phyloP scores from a whole-genome alignment of 1,140 invertebrate genomes.

The Temnothorax nylanderi region DNA sequence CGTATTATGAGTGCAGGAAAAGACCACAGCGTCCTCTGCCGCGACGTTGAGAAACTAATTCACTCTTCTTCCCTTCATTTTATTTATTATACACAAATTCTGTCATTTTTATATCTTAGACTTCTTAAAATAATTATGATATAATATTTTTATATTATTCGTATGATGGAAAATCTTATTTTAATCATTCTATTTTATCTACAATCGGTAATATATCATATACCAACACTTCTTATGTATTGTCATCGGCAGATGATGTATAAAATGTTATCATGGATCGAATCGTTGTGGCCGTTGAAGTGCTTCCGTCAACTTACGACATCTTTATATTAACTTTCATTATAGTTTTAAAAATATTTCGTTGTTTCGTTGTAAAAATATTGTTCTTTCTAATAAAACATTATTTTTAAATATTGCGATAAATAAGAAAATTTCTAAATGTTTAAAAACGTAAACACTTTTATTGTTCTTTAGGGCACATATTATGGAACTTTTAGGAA shows the following conservation, averaged over 20 bases:
- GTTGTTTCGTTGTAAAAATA: too few relatives aligned
- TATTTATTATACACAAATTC: neutral
- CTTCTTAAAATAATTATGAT: neutral
- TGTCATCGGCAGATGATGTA: neutral
- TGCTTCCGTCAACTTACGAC: constrained; percentile 20
- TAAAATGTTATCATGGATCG: neutral
- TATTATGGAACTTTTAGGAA: too few relatives aligned
- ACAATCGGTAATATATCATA: neutral
- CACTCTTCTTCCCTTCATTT: neutral
- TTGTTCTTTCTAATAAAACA: neutral
- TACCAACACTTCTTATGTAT: neutral
- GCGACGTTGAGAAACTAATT: neutral
- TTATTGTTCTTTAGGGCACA: neutral
- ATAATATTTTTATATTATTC: neutral
- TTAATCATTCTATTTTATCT: neutral
- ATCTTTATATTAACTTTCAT: neutral
- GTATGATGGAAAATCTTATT: neutral
- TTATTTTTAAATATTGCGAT: neutral
- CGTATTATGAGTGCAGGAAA: neutral
- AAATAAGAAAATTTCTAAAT: neutral
- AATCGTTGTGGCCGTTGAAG: neutral
- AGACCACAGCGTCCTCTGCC: neutral
- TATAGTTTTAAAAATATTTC: neutral
- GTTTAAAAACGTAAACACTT: neutral
- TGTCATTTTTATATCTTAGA: neutral